Percentiles rank a stretch among this genome's conserved stretches.
Conservation (phyloP, 1,140 invertebrate genomes). For the Drosophila pectinifera region DNA sequence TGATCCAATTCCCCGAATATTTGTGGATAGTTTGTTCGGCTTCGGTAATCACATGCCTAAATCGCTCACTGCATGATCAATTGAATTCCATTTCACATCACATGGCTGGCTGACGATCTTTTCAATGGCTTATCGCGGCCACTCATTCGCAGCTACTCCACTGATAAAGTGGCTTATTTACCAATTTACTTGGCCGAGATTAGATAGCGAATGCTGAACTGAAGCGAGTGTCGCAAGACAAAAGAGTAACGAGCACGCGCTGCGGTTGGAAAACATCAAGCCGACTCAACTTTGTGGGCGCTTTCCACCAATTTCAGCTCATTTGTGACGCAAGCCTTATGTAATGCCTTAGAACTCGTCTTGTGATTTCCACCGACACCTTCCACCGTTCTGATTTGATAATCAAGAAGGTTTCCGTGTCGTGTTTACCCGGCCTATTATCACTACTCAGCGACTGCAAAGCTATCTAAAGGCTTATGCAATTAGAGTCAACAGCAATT, state of each 20-base stretch:
- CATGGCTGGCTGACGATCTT: constrained; percentile 56
- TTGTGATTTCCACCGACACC: constrained; percentile 61
- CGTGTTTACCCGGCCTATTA: constrained; percentile 65
- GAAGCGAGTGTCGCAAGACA: constrained; percentile 14
- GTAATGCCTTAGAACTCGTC: constrained; percentile 64
- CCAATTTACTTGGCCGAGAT: constrained; percentile 71
- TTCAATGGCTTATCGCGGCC: constrained; percentile 51
- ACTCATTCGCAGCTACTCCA: constrained; percentile 48
- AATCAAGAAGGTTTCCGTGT: constrained; percentile 25
- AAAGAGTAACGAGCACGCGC: constrained; percentile 60
- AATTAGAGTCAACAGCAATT: constrained; percentile 64
- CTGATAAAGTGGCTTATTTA: constrained; percentile 78
- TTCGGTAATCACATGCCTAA: constrained; percentile 69
- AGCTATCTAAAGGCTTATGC: constrained; percentile 59
- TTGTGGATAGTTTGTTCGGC: constrained; percentile 9
- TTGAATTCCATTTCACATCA: constrained; percentile 52
- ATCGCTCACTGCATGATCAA: constrained; percentile 58
- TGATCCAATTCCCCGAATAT: not conserved
- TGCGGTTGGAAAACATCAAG: constrained; percentile 14
- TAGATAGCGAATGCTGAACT: constrained; percentile 51
- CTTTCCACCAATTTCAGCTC: constrained; percentile 31
- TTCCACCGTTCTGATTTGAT: constrained; percentile 2
- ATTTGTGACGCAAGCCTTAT: constrained; percentile 70
- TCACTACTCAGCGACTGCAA: constrained; percentile 39
- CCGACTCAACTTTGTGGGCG: constrained; percentile 2